A percentile compares a stretch with the other conserved stretches of the same genome.
These are phyloP conservation scores for Heliangelus exortis DNA, from an alignment of 2,797 vertebrate species.

Conservation along the genomic window DNA sequence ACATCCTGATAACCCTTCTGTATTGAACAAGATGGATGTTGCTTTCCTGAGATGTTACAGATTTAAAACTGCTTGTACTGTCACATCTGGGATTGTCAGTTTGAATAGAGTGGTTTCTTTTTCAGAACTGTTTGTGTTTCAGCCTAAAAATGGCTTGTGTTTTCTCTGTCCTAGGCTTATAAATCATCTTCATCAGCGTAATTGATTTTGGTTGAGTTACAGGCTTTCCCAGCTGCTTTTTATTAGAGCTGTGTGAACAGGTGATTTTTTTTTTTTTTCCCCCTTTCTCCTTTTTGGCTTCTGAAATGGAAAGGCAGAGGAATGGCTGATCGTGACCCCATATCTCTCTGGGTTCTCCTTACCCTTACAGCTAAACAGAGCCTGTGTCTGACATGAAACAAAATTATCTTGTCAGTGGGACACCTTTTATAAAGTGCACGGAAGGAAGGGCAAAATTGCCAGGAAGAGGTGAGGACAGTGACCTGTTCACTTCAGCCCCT, in stretches of 20 bases:
- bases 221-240: constrained; percentile 19
- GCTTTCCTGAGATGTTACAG: neutral
- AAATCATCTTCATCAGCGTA: constrained; percentile 17
- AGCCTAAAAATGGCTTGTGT: neutral
- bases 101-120: neutral
- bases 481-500: neutral
- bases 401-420: neutral
- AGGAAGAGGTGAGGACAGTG: neutral
- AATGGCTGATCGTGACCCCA: neutral
- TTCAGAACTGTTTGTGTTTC: neutral
- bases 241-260: neutral
- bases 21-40: neutral
- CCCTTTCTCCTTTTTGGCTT: neutral
- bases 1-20: neutral
- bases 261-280: neutral
- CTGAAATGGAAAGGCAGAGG: neutral
- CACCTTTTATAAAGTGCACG: neutral
- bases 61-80: neutral
- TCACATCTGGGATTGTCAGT: neutral
- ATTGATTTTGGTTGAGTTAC: constrained; percentile 23
- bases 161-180: neutral
- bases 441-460: neutral
- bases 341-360: neutral
- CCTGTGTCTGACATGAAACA: neutral
- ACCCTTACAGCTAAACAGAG: neutral